Conservation (phyloP, 2,888 invertebrate species). For the Latrodectus elegans region DNA sequence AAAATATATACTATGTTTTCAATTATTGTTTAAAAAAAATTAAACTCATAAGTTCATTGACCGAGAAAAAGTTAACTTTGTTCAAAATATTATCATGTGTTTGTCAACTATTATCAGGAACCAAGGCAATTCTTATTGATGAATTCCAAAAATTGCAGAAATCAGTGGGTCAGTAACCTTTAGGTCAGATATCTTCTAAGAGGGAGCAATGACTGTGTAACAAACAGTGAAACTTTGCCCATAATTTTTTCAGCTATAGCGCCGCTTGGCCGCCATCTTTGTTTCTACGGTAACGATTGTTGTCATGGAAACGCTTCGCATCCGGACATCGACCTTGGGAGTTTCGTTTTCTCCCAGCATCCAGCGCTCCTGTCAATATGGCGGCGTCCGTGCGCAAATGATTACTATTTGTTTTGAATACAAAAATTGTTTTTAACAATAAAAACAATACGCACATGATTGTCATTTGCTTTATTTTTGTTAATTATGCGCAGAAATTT, state of each 20-base stretch:
- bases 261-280: slow-evolving; percentile 55
- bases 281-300: slow-evolving; percentile 44
- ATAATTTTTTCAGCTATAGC: slow-evolving; percentile 32
- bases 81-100: background rate
- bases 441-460: background rate
- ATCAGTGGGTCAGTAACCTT: slow-evolving; percentile 66
- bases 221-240: slow-evolving; percentile 37
- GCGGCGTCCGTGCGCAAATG: slow-evolving; percentile 49
- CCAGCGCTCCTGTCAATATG: slow-evolving; percentile 36
- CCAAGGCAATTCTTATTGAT: slow-evolving; percentile 1
- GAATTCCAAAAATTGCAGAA: slow-evolving; percentile 24
- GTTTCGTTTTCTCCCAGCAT: slow-evolving; percentile 41
- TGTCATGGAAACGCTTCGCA: slow-evolving; percentile 62
- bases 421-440: background rate
- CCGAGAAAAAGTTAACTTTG: background rate
- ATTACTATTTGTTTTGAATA: background rate
- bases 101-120: slow-evolving; percentile 8
- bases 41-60: background rate
- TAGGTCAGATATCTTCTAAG: slow-evolving; percentile 38
- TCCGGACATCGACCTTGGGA: slow-evolving; percentile 69
- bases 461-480: background rate
- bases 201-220: slow-evolving; percentile 52
- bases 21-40: no score
- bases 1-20: no score
- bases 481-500: background rate